Evolutionary conservation across 2,113 vertebrate species (phyloP).

Genomic region (Halichoerus grypus): DNA sequence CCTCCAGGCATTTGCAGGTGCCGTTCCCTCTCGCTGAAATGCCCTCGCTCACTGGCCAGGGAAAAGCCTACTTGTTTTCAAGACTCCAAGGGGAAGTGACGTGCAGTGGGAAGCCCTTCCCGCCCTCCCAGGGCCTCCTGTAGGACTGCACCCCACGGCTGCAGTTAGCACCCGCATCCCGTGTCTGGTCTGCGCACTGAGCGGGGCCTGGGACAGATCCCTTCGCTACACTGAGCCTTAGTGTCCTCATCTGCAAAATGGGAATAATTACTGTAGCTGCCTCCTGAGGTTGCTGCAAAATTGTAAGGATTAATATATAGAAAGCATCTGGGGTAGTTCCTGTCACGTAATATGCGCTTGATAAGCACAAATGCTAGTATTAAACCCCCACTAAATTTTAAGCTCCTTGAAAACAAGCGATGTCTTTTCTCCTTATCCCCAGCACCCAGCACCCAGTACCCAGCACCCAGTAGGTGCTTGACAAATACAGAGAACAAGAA

Average conservation of each 20-base stretch:
- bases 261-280: background rate
- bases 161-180: background rate
- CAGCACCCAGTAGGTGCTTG: background rate
- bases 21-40: background rate
- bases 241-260: background rate
- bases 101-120: background rate
- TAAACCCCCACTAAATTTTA: background rate
- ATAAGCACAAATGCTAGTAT: background rate
- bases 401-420: background rate
- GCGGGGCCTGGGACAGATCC: background rate
- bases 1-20: background rate
- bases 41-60: background rate
- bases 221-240: background rate
- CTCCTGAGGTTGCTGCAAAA: background rate
- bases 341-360: background rate
- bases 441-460: background rate
- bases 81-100: background rate
- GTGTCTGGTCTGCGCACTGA: background rate
- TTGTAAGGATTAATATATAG: background rate
- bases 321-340: background rate
- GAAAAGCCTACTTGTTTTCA: background rate
- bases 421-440: background rate
- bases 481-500: background rate
- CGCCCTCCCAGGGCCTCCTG: too few relatives aligned
- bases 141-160: background rate